Conservation (phyloP, 2,113 vertebrate genomes). For the Hippocampus mohnikei region DNA sequence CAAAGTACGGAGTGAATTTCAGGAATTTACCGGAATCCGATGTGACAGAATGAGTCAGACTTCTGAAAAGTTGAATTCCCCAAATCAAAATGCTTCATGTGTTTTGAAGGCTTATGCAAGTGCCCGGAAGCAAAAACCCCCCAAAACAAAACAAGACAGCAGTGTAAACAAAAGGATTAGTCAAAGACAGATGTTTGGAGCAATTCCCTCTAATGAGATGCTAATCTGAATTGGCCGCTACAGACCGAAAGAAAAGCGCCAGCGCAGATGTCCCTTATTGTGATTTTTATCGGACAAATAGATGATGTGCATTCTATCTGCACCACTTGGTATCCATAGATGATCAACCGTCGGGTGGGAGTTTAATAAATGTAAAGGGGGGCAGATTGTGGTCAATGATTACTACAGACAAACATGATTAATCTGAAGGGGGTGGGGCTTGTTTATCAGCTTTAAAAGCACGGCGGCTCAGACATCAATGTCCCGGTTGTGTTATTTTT, state of each 20-base stretch:
- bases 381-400: slow-evolving; percentile 24
- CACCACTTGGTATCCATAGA: neutral
- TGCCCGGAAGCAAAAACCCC: slow-evolving; percentile 1
- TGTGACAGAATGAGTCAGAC: slow-evolving; percentile 1
- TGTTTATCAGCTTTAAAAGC: neutral
- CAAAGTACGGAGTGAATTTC: neutral
- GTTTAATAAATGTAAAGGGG: slow-evolving; percentile 12
- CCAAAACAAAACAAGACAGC: neutral
- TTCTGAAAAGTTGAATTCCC: neutral
- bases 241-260: slow-evolving; percentile 21
- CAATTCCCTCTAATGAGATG: slow-evolving; percentile 44
- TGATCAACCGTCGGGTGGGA: neutral
- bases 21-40: neutral
- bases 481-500: neutral
- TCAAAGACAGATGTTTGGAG: slow-evolving; percentile 44
- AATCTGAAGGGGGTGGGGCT: too few species aligned
- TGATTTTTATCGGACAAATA: slow-evolving; percentile 31
- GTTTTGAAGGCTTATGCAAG: slow-evolving; percentile 18
- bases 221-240: slow-evolving; percentile 39
- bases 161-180: slow-evolving; percentile 32
- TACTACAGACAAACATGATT: neutral
- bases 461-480: neutral
- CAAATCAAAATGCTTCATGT: neutral
- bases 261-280: neutral
- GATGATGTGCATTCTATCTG: slow-evolving; percentile 22